phyloP scores from a whole-genome alignment of 2,797 vertebrate genomes.

The Siniperca scherzeri region DNA sequence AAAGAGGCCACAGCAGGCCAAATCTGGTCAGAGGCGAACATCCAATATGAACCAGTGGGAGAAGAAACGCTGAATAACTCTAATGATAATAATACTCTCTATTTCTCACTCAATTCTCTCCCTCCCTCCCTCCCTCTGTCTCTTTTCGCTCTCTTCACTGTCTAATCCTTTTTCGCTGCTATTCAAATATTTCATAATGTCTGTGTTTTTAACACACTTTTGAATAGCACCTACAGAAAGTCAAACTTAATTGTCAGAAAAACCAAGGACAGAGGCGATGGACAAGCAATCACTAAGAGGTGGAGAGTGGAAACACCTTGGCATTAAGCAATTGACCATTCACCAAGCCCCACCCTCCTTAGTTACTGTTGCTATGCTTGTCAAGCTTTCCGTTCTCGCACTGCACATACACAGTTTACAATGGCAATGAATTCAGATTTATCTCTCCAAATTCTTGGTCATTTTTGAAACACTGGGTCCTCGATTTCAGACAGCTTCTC shows the following conservation, averaged over 20 bases:
- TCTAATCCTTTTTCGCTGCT: neutral
- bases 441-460: neutral
- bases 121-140: neutral
- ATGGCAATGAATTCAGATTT: neutral
- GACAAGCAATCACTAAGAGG: neutral
- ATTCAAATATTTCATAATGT: neutral
- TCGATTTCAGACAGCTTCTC: neutral
- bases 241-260: neutral
- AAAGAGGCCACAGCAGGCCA: conserved; percentile 19
- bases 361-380: neutral
- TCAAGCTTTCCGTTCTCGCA: neutral
- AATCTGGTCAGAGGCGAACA: conserved; percentile 46
- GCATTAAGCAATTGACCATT: neutral
- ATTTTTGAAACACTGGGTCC: neutral
- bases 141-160: neutral
- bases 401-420: neutral
- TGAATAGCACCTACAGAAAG: conserved; percentile 5
- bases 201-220: neutral
- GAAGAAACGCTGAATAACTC: conserved; percentile 39
- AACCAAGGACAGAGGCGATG: neutral
- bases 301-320: neutral
- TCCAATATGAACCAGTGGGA: conserved; percentile 36
- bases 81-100: conserved; percentile 18
- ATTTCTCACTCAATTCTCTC: conserved; percentile 23
- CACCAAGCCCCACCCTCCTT: neutral